Conservation (phyloP, 2,888 invertebrate species). For the Strigamia maritima region DNA sequence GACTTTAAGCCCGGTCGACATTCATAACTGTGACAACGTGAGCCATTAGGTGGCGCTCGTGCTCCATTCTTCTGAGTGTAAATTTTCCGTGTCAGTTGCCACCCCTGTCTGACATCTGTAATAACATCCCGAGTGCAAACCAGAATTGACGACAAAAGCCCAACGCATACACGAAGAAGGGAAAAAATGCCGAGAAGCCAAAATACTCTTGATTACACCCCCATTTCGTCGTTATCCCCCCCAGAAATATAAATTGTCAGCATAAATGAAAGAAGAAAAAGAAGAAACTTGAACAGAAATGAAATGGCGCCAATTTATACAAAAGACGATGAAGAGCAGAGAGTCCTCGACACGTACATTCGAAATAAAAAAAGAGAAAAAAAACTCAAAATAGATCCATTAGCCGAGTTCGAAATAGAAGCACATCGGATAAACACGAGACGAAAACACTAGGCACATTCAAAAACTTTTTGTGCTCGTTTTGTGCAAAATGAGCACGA, state of each 20-base stretch:
- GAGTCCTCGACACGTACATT: no score
- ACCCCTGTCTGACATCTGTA: constrained; percentile 27
- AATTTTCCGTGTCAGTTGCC: constrained; percentile 24
- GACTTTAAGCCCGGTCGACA: constrained; percentile 32
- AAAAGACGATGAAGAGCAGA: no score
- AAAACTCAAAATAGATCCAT: no score
- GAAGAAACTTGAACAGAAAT: not conserved
- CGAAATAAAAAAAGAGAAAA: no score
- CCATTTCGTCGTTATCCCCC: not conserved
- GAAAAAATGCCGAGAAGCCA: not conserved
- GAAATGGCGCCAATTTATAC: not conserved
- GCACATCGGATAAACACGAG: no score
- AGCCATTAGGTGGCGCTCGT: constrained; percentile 30
- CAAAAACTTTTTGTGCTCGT: no score
- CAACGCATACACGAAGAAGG: not conserved
- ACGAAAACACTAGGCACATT: no score
- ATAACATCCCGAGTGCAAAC: constrained; percentile 30
- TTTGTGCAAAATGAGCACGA: no score
- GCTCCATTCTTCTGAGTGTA: constrained; percentile 27
- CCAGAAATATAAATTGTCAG: not conserved
- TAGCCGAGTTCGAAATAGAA: no score
- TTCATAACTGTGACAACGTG: constrained; percentile 27
- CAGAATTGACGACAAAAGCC: constrained; percentile 33
- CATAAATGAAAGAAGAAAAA: not conserved
- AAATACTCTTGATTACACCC: constrained; percentile 14